Base-by-base conservation (phyloP, 2,888 invertebrate species). In the Tiliacea aurago region DNA sequence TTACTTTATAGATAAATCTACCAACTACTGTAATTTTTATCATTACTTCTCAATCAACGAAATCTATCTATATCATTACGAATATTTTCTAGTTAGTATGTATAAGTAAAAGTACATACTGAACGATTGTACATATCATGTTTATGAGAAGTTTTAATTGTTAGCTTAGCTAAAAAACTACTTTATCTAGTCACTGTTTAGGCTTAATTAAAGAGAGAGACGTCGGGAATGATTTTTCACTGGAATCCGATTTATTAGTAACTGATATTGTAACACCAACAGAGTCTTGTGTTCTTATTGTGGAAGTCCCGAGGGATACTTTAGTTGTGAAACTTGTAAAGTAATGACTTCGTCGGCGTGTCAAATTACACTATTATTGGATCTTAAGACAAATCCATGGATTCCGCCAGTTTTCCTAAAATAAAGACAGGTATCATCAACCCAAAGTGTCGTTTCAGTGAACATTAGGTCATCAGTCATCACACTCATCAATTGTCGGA, bases 41-140 rank as follows among this genome's bases (percentile, higher is more conserved):
- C 73, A 71, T 65, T 70, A 83, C 79, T 90, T 87, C 87, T 88
- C 78, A 85, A 86, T 89, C 88, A 90, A 90, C 88, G 90, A 90
- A 90, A 78, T 78, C 83, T 81, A 80, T 84, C 75, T 85, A 78
- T 83, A 84, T 85, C 73, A 76, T 70, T 82, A 80, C 62, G 70
- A 86, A 77, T 78, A 78, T 77, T 81, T 80, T 73, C 67, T 83
- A 84, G 65, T 75, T 75, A 81, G 76, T 81, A 80, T 83, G 73
- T 78, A 66, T 73, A 76, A 74, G 66, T 77, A 74, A 69, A 73
- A 76, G 37, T 78, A 78, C 82, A 70, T 85, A 85, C 79, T 87
- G 83, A 83, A 80, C 73, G 84, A 81, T 84, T 92, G 92, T 93
- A 92, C 93, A 93, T 93, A 93, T 93, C 93, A 92, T 88, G 80